Base-by-base conservation (phyloP, 1,140 invertebrate species). In the Drosophila busckii region DNA sequence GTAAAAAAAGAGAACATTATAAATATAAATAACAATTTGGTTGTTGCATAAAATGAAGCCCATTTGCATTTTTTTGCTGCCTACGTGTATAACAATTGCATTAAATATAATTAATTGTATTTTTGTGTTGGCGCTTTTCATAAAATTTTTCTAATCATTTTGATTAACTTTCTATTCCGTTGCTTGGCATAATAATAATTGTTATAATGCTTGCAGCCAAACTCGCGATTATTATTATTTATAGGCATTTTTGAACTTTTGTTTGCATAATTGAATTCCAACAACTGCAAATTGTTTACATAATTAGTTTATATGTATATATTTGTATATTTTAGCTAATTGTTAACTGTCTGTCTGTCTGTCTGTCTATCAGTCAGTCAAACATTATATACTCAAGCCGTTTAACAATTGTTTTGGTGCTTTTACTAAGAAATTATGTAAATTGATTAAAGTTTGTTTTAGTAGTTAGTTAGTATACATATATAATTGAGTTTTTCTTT, bases 101-200 rank as follows among this genome's bases (percentile, higher is more conserved):
- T 52, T 59, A 45, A 29, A 38, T 53, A 12, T 29, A 23, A 41
- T 28, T 20, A 40, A 37, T 48, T n/a, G n/a, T n/a, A 10, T 2
- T 45, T 20, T 17, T 41, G 8, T 10, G 22, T 19, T 41, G 15
- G 16, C 17, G 7, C n/a, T 41, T 35, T 4, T 68, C 65, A 70
- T 67, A 75, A 29, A 54, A 83, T 59, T 66, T 83, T 75, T 25
- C 44, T 70, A 65, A 80, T 66, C 35, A 48, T 82, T 70, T 70
- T 82, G 65, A 61, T 63, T 59, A 82, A 60, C 45, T 70, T 69
- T 53, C 56, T 76, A 46, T 50, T 68, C 49, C 73, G 26, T 23
- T 53, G 56, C 66, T 50, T 69, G 31, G 38, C 28, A 13, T 70
- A 31, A 50, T 80, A 76, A 49, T 45, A 45, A 49, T 63, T 60